Evolutionary conservation across 1,140 invertebrate species (phyloP).

Genomic region (Bombus waltoni): DNA sequence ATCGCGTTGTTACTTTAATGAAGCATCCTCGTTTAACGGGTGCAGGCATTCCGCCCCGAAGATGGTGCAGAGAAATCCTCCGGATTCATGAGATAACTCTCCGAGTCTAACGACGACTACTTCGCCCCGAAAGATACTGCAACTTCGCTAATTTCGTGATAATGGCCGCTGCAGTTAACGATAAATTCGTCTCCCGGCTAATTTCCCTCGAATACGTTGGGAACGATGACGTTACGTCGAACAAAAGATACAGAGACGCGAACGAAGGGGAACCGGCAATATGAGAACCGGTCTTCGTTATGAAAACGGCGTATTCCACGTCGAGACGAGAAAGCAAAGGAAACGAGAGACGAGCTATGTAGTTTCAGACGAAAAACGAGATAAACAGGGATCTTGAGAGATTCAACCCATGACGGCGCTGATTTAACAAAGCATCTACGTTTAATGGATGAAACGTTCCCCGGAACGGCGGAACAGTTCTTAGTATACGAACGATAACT

Average conservation of each 20-base stretch:
- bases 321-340: neutral
- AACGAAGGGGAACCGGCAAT: neutral
- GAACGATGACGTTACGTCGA: neutral
- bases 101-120: neutral
- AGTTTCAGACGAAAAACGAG: conserved; percentile 9
- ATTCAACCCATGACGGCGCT: conserved; percentile 43
- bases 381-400: conserved; percentile 53
- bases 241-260: neutral
- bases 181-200: conserved; percentile 14
- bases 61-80: neutral
- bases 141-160: conserved; percentile 35
- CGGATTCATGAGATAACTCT: conserved; percentile 18
- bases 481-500: conserved; percentile 53
- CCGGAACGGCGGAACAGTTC: conserved; percentile 30
- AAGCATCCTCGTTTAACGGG: conserved; percentile 22
- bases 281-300: neutral
- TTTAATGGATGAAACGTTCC: conserved; percentile 51
- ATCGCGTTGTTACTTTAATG: conserved; percentile 39
- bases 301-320: neutral
- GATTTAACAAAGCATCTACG: conserved; percentile 59
- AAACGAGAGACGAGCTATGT: too few species aligned
- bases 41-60: neutral
- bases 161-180: conserved; percentile 30
- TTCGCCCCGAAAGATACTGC: neutral
- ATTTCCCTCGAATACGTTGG: conserved; percentile 1